phyloP scores from a whole-genome alignment of 1,140 invertebrate species.

The Solenopsis fugax region DNA sequence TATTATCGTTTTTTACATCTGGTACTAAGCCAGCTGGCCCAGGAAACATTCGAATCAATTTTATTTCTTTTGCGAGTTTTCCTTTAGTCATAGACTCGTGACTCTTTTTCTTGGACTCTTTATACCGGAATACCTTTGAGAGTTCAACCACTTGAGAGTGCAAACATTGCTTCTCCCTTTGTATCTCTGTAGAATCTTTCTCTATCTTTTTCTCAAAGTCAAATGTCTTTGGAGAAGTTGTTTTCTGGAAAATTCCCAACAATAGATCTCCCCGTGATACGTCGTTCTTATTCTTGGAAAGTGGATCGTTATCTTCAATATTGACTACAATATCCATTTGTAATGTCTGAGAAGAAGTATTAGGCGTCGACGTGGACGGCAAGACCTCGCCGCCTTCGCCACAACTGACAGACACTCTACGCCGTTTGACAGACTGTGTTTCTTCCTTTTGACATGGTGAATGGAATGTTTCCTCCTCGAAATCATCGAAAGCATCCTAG shows the following conservation, averaged over 20 bases:
- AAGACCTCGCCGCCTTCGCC: neutral
- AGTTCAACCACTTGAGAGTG: constrained; percentile 43
- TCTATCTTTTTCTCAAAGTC: neutral
- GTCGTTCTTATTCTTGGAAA: neutral
- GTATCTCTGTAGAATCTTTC: neutral
- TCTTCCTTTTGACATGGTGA: constrained; percentile 36
- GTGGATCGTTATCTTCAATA: neutral
- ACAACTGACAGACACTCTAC: constrained; percentile 48
- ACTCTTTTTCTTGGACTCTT: constrained; percentile 13
- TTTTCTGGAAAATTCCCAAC: constrained; percentile 53
- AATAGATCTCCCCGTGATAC: constrained; percentile 42
- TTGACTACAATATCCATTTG: neutral
- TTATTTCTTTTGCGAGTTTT: constrained; percentile 55
- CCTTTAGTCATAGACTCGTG: neutral
- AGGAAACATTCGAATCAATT: constrained; percentile 83
- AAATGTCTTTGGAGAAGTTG: neutral
- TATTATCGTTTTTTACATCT: constrained; percentile 64
- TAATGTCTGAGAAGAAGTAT: neutral
- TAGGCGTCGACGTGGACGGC: neutral
- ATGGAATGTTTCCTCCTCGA: constrained; percentile 39
- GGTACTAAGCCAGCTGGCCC: constrained; percentile 84
- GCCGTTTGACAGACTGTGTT: constrained; percentile 54
- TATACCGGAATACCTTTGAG: constrained; percentile 34
- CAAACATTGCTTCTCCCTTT: neutral
- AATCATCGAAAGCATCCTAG: constrained; percentile 72